Evolutionary conservation across 2,888 invertebrate genomes (phyloP), one percentile per base, ranked within the genome.

Genomic region (Gymnocheta viridis): DNA sequence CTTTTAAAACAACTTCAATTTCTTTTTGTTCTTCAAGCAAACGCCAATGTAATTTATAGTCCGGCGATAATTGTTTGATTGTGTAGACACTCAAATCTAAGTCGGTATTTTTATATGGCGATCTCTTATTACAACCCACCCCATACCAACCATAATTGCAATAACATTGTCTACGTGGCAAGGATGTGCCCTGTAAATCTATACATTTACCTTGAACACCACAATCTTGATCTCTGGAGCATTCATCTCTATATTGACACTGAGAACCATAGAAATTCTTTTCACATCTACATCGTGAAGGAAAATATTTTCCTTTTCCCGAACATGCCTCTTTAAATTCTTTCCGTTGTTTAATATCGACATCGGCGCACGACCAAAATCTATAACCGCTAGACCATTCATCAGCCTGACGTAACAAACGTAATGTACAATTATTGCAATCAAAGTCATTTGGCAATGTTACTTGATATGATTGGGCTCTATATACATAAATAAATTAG

Each of bases 341-440:
- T 90, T 95, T 96, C 67, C 95, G 96, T 94, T 87, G 91, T 85
- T 94, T 93, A 82, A 98, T 96, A 89, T 98, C 97, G 73, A 99
- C 96, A 92, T 99, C 98, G 2, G 98, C 96, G 90, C 99, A 99
- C 0, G 98, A 98, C 97, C 98, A 98, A 93, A 99, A 98, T 85
- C 96, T 93, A 92, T 98, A 98, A 88, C 93, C 94, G 74, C 93
- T 92, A 0, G 95, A 94, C 98, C 98, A 98, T 93, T 99, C 98
- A 27, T 95, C 94, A 0, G 98, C 98, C 92, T 98, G 97, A 0
- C 98, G 93, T 72, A 98, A 94, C 86, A 99, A 93, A 82, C 98
- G 95, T 47, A 99, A 93, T 0, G 98, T 97, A 91, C 99, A 99
- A 92, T 98, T 96, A 79, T 94, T 93, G 91, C 99, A 99, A 49